Evolutionary conservation across 2,888 invertebrate species (phyloP).

Genomic region (Mycalesis mineus): DNA sequence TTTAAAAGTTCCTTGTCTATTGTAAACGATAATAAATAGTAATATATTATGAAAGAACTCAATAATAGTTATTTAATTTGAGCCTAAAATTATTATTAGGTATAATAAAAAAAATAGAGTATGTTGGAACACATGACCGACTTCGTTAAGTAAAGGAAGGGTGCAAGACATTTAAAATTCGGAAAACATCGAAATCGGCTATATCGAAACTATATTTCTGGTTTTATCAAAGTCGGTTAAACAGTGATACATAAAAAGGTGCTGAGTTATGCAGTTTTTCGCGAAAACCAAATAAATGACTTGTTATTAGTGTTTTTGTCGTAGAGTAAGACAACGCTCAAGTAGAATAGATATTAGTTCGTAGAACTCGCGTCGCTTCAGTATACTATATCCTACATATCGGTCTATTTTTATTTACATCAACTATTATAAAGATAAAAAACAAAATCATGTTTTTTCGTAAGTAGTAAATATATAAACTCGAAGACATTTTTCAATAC

Average conservation of each 20-base stretch:
- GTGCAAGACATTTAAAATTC: too few species aligned
- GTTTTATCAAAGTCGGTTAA: neutral
- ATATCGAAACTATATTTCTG: too few species aligned
- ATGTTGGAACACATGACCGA: too few species aligned
- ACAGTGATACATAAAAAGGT: slow-evolving; percentile 40
- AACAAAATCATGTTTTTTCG: too few species aligned
- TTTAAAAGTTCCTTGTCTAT: slow-evolving; percentile 2
- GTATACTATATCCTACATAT: too few species aligned
- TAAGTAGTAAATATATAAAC: too few species aligned
- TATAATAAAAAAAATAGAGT: too few species aligned
- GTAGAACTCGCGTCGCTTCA: neutral
- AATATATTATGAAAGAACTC: neutral
- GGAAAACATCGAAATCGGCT: too few species aligned
- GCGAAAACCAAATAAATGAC: slow-evolving; percentile 62
- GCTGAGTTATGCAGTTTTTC: slow-evolving; percentile 63
- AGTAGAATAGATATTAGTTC: slow-evolving; percentile 34
- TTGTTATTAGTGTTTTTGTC: slow-evolving; percentile 34
- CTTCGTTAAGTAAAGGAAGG: neutral
- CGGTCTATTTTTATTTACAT: too few species aligned
- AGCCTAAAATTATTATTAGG: neutral
- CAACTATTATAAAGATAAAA: too few species aligned
- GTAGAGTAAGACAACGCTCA: slow-evolving; percentile 44
- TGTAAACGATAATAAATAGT: neutral
- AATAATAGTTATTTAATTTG: neutral
- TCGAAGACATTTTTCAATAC: too few species aligned